A percentile compares a stretch with the other conserved stretches of the same genome.
Evolutionary conservation across 2,113 vertebrate genomes (phyloP).

Genomic region (Limanda limanda): DNA sequence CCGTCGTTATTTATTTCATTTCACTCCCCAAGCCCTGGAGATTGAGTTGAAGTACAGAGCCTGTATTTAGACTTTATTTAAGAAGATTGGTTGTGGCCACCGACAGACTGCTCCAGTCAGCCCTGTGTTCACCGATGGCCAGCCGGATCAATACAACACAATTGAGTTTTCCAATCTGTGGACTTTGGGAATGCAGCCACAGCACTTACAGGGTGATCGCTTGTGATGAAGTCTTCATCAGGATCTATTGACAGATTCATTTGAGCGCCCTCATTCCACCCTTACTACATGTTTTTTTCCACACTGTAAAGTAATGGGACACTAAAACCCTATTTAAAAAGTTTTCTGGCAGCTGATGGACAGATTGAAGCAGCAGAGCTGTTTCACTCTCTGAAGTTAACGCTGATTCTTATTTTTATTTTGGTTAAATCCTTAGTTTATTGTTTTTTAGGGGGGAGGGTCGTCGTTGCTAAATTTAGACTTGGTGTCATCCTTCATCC

Average conservation of each 20-base stretch:
- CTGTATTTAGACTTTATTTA: constrained; percentile 80
- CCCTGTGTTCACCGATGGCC: constrained; percentile 73
- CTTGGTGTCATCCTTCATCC: not conserved
- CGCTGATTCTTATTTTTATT: not conserved
- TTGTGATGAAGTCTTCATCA: constrained; percentile 85
- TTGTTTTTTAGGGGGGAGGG: constrained; percentile 7
- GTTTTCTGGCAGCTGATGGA: constrained; percentile 59
- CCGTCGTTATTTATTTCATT: constrained; percentile 75
- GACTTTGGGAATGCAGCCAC: constrained; percentile 71
- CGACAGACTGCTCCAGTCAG: constrained; percentile 44
- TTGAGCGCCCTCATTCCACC: constrained; percentile 64
- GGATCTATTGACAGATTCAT: constrained; percentile 84
- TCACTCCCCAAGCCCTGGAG: constrained; percentile 63
- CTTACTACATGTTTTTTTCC: constrained; percentile 31
- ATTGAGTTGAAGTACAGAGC: constrained; percentile 76
- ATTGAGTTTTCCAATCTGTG: constrained; percentile 83
- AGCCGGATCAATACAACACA: constrained; percentile 81
- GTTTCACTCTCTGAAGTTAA: constrained; percentile 29
- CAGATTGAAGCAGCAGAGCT: constrained; percentile 39
- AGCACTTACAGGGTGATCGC: constrained; percentile 81
- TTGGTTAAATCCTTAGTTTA: constrained; percentile 16
- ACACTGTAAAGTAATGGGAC: constrained; percentile 76
- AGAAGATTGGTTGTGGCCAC: constrained; percentile 75
- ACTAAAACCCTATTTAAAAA: constrained; percentile 70
- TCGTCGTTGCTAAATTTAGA: not conserved